These are phyloP conservation scores for Percina caprodes DNA, from an alignment of 2,113 vertebrate species.

Conservation along the genomic window DNA sequence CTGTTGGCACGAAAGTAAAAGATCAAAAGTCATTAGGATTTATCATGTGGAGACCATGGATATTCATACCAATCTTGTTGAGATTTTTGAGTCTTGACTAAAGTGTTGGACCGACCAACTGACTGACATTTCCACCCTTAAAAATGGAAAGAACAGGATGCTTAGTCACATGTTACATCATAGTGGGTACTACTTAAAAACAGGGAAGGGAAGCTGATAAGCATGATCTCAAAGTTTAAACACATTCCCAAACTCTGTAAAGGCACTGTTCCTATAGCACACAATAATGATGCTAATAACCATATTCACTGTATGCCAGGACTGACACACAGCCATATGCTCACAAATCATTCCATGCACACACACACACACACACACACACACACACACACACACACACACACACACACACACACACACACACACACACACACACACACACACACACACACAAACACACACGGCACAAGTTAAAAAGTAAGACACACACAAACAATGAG, in stretches of 20 bases:
- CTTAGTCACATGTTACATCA: neutral
- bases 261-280: neutral
- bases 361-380: neutral
- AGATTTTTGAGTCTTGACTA: too few relatives aligned
- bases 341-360: neutral
- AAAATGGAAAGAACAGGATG: neutral
- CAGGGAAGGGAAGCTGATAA: neutral
- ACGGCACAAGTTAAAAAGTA: neutral
- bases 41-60: neutral
- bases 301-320: neutral
- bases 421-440: slow-evolving; percentile 33
- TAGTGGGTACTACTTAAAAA: neutral
- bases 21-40: too few relatives aligned
- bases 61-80: neutral
- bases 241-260: neutral
- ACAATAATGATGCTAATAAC: slow-evolving; percentile 15
- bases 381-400: slow-evolving; percentile 22
- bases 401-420: slow-evolving; percentile 21
- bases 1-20: too few relatives aligned
- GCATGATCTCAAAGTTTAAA: neutral
- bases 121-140: too few relatives aligned
- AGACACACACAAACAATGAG: slow-evolving; percentile 53
- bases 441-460: slow-evolving; percentile 11
- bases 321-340: slow-evolving; percentile 2
- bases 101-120: too few relatives aligned